Percentiles rank a stretch among this genome's conserved stretches.
Conservation (phyloP, 2,113 vertebrate genomes). For the Peromyscus californicus region DNA sequence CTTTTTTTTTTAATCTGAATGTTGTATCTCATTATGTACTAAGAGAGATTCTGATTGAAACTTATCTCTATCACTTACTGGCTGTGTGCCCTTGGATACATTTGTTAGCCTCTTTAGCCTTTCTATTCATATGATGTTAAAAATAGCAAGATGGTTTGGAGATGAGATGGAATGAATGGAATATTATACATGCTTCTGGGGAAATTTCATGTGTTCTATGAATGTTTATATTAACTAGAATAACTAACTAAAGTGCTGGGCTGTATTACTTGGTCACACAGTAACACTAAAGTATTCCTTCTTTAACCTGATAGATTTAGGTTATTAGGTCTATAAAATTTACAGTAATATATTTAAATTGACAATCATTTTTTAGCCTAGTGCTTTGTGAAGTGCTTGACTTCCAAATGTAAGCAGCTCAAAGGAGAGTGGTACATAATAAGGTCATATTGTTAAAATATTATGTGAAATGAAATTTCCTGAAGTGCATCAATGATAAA, state of each 20-base stretch:
- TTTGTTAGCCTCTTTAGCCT: not conserved
- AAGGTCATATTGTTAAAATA: not conserved
- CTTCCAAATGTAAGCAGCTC: not conserved
- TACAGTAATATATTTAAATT: not conserved
- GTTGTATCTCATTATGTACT: not conserved
- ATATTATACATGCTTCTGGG: not conserved
- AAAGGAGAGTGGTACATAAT: not conserved
- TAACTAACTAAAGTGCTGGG: not conserved
- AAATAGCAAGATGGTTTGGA: not conserved
- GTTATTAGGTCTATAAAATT: not conserved
- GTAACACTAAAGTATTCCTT: not conserved
- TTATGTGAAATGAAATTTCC: constrained; percentile 45
- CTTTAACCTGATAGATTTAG: not conserved
- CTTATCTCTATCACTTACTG: not conserved
- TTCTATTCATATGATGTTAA: not conserved
- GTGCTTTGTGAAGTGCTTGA: not conserved
- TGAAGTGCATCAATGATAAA: not conserved
- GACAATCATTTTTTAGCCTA: not conserved
- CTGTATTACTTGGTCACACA: not conserved
- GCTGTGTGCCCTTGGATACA: accelerated
- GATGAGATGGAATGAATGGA: not conserved
- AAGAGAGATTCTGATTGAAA: not conserved
- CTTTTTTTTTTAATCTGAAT: not conserved
- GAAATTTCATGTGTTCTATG: not conserved
- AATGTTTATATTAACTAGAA: not conserved